Percentiles rank a stretch among this genome's conserved stretches.
phyloP scores from a whole-genome alignment of 2,113 vertebrate genomes.

The Oreocharis arfaki region DNA sequence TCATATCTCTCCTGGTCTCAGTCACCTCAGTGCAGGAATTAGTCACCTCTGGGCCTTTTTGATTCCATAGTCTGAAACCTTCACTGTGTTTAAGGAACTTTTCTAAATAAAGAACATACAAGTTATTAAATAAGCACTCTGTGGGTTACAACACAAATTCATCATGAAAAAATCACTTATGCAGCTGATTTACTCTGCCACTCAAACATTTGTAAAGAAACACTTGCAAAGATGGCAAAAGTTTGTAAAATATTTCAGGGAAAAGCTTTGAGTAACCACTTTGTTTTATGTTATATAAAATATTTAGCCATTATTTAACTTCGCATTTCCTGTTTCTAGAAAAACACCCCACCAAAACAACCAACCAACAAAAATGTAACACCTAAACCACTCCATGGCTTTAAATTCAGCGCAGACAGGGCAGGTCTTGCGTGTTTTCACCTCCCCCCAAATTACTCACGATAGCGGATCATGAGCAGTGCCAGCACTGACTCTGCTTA shows the following conservation, averaged over 20 bases:
- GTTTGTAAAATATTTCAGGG: background rate
- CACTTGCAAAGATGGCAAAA: background rate
- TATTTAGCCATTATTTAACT: background rate
- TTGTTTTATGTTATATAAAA: background rate
- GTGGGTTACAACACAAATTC: background rate
- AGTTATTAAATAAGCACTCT: background rate
- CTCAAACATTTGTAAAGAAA: background rate
- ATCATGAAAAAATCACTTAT: background rate
- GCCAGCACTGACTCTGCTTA: background rate
- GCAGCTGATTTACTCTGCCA: background rate
- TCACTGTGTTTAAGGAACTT: background rate
- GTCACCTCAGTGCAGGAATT: background rate
- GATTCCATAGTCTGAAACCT: background rate
- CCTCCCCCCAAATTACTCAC: background rate
- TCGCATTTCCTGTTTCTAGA: background rate
- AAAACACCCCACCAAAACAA: fast-evolving
- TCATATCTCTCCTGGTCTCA: background rate
- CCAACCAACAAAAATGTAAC: no score
- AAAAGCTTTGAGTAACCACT: background rate
- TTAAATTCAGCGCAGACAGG: background rate
- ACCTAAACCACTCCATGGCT: background rate
- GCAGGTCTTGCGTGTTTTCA: background rate
- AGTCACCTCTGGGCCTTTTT: background rate
- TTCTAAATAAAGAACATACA: background rate
- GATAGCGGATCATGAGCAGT: background rate